phyloP scores from a whole-genome alignment of 1,140 invertebrate genomes.

The Bombus affinis region DNA sequence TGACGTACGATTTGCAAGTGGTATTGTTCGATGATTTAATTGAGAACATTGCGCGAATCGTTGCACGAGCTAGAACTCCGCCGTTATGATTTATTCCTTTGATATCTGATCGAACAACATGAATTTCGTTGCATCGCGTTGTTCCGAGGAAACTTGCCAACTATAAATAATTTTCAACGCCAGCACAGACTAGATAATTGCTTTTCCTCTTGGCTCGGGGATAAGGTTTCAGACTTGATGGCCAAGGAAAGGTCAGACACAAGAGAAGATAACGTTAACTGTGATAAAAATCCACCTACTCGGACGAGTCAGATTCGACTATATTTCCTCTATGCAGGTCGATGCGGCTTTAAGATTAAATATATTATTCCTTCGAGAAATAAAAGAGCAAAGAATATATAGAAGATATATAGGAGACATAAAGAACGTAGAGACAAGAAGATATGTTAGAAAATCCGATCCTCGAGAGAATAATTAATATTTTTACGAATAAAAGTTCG shows the following conservation, averaged over 20 bases:
- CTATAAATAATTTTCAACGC: conserved; percentile 42
- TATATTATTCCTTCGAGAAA: too few relatives aligned
- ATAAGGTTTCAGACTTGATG: conserved; percentile 47
- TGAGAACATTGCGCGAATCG: neutral
- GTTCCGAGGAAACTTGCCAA: conserved; percentile 4
- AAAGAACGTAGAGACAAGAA: neutral
- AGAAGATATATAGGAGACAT: neutral
- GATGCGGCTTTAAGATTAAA: neutral
- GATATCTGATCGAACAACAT: neutral
- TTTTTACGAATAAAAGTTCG: neutral
- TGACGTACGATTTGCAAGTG: neutral
- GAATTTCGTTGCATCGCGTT: neutral
- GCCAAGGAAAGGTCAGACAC: conserved; percentile 44
- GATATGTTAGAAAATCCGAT: too few relatives aligned
- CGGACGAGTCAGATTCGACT: neutral
- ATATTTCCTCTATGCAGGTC: neutral
- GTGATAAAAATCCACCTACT: conserved; percentile 27
- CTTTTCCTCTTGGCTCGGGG: conserved; percentile 18
- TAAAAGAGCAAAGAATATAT: neutral
- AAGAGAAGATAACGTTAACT: conserved; percentile 31
- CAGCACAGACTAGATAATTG: conserved; percentile 26
- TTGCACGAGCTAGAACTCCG: too few relatives aligned
- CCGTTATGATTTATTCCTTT: neutral
- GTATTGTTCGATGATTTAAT: conserved; percentile 2
- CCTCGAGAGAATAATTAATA: neutral